Evolutionary conservation across 2,113 vertebrate genomes (phyloP).

Genomic region (Catharus minimus): DNA sequence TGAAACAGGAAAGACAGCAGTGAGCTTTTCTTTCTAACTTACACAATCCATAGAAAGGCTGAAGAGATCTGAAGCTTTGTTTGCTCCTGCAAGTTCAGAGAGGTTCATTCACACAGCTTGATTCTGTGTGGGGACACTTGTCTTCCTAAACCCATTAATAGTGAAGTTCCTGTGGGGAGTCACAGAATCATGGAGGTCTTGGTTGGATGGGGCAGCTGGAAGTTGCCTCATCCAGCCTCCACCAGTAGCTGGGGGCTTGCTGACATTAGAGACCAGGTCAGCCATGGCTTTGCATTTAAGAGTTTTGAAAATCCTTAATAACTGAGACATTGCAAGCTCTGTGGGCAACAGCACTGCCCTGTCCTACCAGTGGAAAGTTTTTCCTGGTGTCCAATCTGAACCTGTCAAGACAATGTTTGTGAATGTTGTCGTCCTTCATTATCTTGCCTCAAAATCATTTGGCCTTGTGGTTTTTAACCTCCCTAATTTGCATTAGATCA

Average conservation of each 20-base stretch:
- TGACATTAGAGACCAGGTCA: background rate
- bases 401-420: background rate
- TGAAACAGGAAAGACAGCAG: background rate
- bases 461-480: rapidly evolving
- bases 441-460: background rate
- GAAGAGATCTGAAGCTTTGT: background rate
- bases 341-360: background rate
- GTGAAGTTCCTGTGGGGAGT: background rate
- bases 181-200: background rate
- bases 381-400: background rate
- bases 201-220: background rate
- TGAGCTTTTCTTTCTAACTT: background rate
- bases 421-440: background rate
- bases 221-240: background rate
- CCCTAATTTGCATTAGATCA: background rate
- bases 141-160: background rate
- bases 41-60: background rate
- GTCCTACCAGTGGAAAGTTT: background rate
- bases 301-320: background rate
- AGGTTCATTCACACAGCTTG: background rate
- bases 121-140: background rate
- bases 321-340: background rate
- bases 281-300: background rate
- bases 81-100: background rate
- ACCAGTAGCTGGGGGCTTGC: background rate